phyloP scores from a whole-genome alignment of 2,888 invertebrate genomes.

The Hydriomena furcata region DNA sequence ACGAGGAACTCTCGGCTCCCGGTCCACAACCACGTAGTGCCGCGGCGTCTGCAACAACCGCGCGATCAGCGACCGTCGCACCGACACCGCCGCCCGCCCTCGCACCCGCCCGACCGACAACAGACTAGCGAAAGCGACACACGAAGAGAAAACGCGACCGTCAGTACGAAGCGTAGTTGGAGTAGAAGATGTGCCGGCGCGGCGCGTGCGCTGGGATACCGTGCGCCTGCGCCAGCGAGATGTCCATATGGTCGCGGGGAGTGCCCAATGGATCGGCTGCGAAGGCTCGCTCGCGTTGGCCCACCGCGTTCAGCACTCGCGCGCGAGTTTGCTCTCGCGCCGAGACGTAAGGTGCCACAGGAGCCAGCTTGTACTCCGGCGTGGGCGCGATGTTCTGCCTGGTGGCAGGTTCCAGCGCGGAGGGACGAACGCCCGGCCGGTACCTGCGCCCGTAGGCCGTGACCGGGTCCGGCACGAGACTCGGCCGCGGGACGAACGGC shows the following conservation, averaged over 20 bases:
- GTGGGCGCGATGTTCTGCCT: slow-evolving; percentile 85
- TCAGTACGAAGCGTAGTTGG: slow-evolving; percentile 80
- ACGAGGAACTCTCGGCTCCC: slow-evolving; percentile 86
- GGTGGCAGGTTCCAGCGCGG: slow-evolving; percentile 81
- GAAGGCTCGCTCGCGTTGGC: slow-evolving; percentile 82
- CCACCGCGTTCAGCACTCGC: slow-evolving; percentile 84
- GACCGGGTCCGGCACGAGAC: slow-evolving; percentile 92
- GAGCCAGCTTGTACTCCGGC: slow-evolving; percentile 83
- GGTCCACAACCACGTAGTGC: slow-evolving; percentile 93
- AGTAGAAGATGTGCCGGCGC: slow-evolving; percentile 79
- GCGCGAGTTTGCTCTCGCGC: slow-evolving; percentile 86
- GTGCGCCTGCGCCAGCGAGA: slow-evolving; percentile 85
- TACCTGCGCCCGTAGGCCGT: slow-evolving; percentile 91
- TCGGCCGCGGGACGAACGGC: slow-evolving; percentile 93
- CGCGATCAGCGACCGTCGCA: slow-evolving; percentile 60
- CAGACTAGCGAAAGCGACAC: slow-evolving; percentile 76
- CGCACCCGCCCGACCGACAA: slow-evolving; percentile 61
- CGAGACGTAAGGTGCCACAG: slow-evolving; percentile 87
- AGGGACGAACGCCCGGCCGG: slow-evolving; percentile 71
- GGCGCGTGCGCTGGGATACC: slow-evolving; percentile 75
- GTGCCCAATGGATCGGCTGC: slow-evolving; percentile 84
- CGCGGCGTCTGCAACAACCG: slow-evolving; percentile 92
- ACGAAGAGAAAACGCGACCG: slow-evolving; percentile 50
- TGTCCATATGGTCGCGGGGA: slow-evolving; percentile 86
- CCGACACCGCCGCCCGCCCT: slow-evolving; percentile 57